A percentile compares a stretch with the other conserved stretches of the same genome.
Evolutionary conservation across 1,140 invertebrate species (phyloP).

Genomic region (Sminthurinus signatus): DNA sequence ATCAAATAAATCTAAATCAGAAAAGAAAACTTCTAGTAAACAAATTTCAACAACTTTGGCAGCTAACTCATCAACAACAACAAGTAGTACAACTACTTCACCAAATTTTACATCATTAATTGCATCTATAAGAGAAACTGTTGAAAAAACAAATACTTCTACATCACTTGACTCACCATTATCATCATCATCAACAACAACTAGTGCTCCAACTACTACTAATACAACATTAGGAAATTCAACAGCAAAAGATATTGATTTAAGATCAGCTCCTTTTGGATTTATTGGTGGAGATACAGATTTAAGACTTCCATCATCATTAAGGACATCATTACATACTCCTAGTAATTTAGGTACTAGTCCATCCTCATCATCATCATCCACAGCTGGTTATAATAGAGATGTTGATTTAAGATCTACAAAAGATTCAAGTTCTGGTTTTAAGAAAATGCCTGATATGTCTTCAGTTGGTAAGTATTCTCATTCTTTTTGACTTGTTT

Average conservation of each 20-base stretch:
- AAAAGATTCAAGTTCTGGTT: constrained; percentile 7
- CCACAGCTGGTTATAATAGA: constrained; percentile 19
- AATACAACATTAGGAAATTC: too few species aligned
- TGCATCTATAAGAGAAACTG: constrained; percentile 23
- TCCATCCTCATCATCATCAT: too few species aligned
- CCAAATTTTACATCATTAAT: constrained; percentile 21
- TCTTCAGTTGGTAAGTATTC: too few species aligned
- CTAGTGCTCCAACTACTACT: not conserved
- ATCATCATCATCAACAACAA: not conserved
- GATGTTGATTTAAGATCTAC: constrained; percentile 36
- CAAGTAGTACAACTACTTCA: constrained; percentile 10
- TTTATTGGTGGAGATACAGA: constrained; percentile 55
- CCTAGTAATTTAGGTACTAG: too few species aligned
- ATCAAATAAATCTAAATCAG: too few species aligned
- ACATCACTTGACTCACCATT: not conserved
- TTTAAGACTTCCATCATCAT: constrained; percentile 46
- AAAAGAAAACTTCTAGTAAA: constrained; percentile 57
- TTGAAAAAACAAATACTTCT: constrained; percentile 3
- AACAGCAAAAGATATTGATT: constrained; percentile 25
- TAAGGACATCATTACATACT: too few species aligned
- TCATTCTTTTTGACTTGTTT: too few species aligned
- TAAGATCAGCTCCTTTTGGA: constrained; percentile 41
- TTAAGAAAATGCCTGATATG: constrained; percentile 54
- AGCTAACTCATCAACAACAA: too few species aligned
- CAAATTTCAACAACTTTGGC: not conserved